Conservation (phyloP, 2,797 vertebrate genomes). For the Smutsia gigantea region DNA sequence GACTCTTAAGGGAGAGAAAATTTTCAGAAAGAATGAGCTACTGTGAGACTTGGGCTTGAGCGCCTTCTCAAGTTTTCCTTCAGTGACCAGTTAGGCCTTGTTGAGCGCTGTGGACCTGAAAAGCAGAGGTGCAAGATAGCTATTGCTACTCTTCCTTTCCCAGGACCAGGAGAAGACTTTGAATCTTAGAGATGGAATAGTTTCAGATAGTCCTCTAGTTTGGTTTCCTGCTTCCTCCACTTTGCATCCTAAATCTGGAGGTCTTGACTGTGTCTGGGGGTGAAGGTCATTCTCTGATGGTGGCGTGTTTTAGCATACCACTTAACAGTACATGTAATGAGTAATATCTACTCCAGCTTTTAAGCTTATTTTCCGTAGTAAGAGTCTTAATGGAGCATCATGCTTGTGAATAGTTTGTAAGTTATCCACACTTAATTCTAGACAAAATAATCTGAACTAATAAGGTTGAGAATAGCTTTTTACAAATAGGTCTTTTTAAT, state of each 20-base stretch:
- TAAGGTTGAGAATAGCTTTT: neutral
- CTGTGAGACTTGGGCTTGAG: neutral
- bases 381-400: neutral
- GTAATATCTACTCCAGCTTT: neutral
- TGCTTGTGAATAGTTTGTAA: neutral
- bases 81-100: neutral
- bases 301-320: neutral
- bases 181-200: neutral
- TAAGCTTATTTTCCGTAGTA: neutral
- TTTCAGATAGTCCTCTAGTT: neutral
- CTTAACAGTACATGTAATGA: neutral
- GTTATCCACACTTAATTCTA: neutral
- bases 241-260: neutral
- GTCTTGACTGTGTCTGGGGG: neutral
- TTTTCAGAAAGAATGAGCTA: slow-evolving; percentile 7
- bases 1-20: neutral
- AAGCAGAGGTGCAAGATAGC: neutral
- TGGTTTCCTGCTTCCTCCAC: neutral
- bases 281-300: neutral
- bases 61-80: neutral
- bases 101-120: neutral
- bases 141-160: neutral
- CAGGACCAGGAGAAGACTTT: neutral
- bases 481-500: neutral
- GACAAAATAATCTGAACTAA: neutral